Base-by-base conservation (phyloP, 2,797 vertebrate species). In the Hephaestus fuliginosus region DNA sequence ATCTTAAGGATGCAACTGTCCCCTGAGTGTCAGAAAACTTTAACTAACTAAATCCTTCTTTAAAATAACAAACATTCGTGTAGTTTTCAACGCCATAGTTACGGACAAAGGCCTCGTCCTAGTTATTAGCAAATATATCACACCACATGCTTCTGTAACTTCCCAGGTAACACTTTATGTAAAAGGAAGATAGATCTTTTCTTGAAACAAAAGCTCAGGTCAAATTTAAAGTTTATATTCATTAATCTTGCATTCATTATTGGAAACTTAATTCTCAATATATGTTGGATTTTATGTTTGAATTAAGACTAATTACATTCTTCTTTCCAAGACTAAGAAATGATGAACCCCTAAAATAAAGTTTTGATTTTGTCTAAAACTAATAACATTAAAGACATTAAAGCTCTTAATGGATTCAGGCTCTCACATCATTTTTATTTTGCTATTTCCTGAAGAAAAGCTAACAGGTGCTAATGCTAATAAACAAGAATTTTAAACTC, bases 1-100 rank as follows among this genome's bases (percentile, higher is more conserved):
- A 44, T 69, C 44, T 73, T 49, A n/a, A 73, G n/a, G 70, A 83
- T 58, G 11, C 2, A 62, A 39, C 58, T 65, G 74, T 70, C 22
- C 4, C 74, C 67, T 70, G 28, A 70, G 36, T 66, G 15, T 20
- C 4, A 70, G 41, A 41, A 7, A 56, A 66, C 7, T 13, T 69
- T 74, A 14, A 46, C n/a, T 18, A 28, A 48, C 25, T 20, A 46
- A 2, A 3, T 28, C 1, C 20, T 3, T n/a, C 25, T 52, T 77
- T 62, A 22, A 52, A 55, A 22, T 5, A 49, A 28, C 1, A 15
- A 5, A 18, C 1, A 48, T 20, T 56, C 2, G 9, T 18, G 3
- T 4, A 4, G 9, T 60, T 62, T 43, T 48, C 46, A 41, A 6
- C 25, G 8, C 1, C 8, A 20, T n/a, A 55, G 5, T 33, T 1